These are phyloP conservation scores for Ceratina japonica DNA, from an alignment of 1,140 invertebrate genomes.

Conservation along the genomic window DNA sequence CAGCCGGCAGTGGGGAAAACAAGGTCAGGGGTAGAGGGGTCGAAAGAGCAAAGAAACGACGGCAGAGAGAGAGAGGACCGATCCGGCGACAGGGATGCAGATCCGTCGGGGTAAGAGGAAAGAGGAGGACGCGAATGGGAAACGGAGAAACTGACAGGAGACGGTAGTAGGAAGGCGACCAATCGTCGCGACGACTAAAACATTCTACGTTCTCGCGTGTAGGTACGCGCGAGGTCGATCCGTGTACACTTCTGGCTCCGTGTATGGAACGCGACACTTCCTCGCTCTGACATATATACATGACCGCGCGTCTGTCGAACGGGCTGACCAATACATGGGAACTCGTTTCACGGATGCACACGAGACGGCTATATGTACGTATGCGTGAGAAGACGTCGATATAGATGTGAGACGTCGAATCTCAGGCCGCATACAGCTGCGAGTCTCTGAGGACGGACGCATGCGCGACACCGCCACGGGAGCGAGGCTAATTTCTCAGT, in stretches of 20 bases:
- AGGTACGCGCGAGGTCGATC: slow-evolving; percentile 13
- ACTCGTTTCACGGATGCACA: neutral
- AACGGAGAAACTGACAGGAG: slow-evolving; percentile 29
- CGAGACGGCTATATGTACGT: too few species aligned
- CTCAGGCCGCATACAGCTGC: slow-evolving; percentile 25
- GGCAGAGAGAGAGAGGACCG: slow-evolving; percentile 25
- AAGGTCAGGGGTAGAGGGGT: slow-evolving; percentile 55
- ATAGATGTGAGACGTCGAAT: slow-evolving; percentile 25
- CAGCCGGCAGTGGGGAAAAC: slow-evolving; percentile 46
- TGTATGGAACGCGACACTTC: neutral
- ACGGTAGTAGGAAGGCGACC: slow-evolving; percentile 71
- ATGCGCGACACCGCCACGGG: slow-evolving; percentile 37
- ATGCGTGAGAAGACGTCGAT: slow-evolving; percentile 3
- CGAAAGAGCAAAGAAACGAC: slow-evolving; percentile 26
- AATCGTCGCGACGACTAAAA: slow-evolving; percentile 73
- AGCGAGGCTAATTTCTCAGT: slow-evolving; percentile 75
- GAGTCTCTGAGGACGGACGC: slow-evolving; percentile 15
- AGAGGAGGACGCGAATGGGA: slow-evolving; percentile 38
- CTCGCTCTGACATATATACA: neutral
- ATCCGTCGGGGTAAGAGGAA: slow-evolving; percentile 19
- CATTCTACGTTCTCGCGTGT: slow-evolving; percentile 29
- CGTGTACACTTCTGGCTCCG: neutral
- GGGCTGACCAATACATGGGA: neutral
- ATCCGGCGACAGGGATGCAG: slow-evolving; percentile 13
- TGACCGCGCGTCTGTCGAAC: too few species aligned